Evolutionary conservation across 2,888 invertebrate genomes (phyloP), one percentile per base, ranked within the genome.

Genomic region (Aleiodes leptofemur): DNA sequence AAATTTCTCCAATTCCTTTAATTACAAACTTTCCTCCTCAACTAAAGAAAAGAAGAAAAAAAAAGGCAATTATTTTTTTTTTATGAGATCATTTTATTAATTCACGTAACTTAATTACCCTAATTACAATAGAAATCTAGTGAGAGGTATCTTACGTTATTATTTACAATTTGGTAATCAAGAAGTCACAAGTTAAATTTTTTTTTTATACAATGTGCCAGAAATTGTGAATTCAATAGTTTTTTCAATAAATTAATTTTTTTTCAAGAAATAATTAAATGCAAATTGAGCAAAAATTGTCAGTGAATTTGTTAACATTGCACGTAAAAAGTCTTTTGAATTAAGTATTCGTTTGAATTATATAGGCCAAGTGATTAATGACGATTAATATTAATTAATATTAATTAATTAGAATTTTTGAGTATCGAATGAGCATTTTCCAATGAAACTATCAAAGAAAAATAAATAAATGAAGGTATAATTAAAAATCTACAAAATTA

Each of bases 401-500:
- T 69, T 2, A 16, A 50, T 34, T 34, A 50, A 51, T 69, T 9
- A 23, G 6, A 4, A 23, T 14, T 55, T 31, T 16, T 64, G 23
- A 16, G 11, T 48, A 64, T 23, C 34, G 23, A 64, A 43, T 64
- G 64, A 64, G 43, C 43, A 48, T 64, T 16, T 7, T 48, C 23
- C 13, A 61, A 38, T 38, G 9, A 34, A 34, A 31, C 6, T 61
- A 29, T 23, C 8, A n/a, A 7, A 0, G 4, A 61, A 29, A 34
- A 31, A 56, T 56, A 23, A 64, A 64, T 23, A 38, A 11, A 23
- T 43, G 8, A 14, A 38, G 31, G 29, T 34, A 69, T 78, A 73
- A 70, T 51, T 16, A 69, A 71, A 73, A 74, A 72, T 70, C 72
- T 76, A 31, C 4, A 71, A 76, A 76, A 48, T 2, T 11, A 71